Percentiles rank a stretch among this genome's conserved stretches.
phyloP scores from a whole-genome alignment of 2,888 invertebrate species.

The Heliothis peltigera region DNA sequence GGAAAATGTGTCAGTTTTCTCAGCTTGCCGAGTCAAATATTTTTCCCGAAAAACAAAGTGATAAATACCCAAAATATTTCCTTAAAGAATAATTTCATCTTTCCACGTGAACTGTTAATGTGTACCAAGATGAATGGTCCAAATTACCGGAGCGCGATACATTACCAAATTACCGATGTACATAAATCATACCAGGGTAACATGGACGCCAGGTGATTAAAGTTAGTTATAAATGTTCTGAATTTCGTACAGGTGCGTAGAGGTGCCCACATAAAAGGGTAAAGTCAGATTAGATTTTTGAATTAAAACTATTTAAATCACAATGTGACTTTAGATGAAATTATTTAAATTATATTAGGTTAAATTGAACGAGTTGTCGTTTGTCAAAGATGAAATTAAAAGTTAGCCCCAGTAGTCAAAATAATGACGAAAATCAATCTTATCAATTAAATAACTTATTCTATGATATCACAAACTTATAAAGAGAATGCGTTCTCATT shows the following conservation, averaged over 20 bases:
- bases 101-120: slow-evolving; percentile 29
- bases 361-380: no score
- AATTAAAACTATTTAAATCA: neutral
- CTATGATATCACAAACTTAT: no score
- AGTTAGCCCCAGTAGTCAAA: no score
- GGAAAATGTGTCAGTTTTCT: no score
- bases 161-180: slow-evolving; percentile 46
- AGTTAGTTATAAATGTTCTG: slow-evolving; percentile 41
- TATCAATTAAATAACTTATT: no score
- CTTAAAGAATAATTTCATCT: slow-evolving; percentile 16
- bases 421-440: no score
- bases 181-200: slow-evolving; percentile 56
- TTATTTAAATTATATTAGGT: no score
- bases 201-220: slow-evolving; percentile 32
- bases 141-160: slow-evolving; percentile 42
- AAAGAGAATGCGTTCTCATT: no score
- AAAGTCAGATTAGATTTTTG: neutral
- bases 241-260: slow-evolving; percentile 14
- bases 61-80: slow-evolving; percentile 2
- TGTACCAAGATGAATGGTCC: slow-evolving; percentile 42
- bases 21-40: no score
- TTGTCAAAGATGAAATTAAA: no score
- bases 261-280: neutral
- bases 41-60: neutral
- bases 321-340: neutral